phyloP scores from a whole-genome alignment of 2,888 invertebrate genomes.

The Deilephila porcellus region DNA sequence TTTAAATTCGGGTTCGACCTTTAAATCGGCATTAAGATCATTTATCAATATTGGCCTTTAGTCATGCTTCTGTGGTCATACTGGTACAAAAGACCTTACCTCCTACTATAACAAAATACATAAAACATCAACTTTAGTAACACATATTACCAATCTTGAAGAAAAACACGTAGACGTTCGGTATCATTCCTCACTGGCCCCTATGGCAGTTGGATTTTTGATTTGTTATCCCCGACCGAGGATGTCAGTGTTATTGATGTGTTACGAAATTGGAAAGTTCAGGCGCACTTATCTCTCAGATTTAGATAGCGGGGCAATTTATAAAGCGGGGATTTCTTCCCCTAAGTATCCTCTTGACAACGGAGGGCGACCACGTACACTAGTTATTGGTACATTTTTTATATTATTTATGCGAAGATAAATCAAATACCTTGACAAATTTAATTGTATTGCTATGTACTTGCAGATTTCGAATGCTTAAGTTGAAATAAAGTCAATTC shows the following conservation, averaged over 20 bases:
- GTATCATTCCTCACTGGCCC: slow-evolving; percentile 39
- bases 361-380: slow-evolving; percentile 52
- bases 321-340: slow-evolving; percentile 78
- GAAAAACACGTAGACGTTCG: background rate
- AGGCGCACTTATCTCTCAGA: slow-evolving; percentile 81
- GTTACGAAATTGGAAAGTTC: slow-evolving; percentile 84
- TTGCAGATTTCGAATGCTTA: too few species aligned
- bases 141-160: too few species aligned
- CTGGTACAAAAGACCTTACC: too few species aligned
- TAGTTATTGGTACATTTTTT: background rate
- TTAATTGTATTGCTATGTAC: too few species aligned
- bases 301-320: slow-evolving; percentile 84
- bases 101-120: too few species aligned
- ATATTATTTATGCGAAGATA: background rate
- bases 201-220: slow-evolving; percentile 73
- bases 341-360: slow-evolving; percentile 73
- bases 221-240: slow-evolving; percentile 74
- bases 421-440: too few species aligned
- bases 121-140: too few species aligned
- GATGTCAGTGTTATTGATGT: slow-evolving; percentile 83
- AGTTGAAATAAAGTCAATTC: too few species aligned
- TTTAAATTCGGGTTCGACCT: too few species aligned
- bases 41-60: too few species aligned
- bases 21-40: too few species aligned
- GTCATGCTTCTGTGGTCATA: too few species aligned